Percentiles rank a stretch among this genome's conserved stretches.
Conservation (phyloP, 2,113 vertebrate species). For the Anolis sagrei region DNA sequence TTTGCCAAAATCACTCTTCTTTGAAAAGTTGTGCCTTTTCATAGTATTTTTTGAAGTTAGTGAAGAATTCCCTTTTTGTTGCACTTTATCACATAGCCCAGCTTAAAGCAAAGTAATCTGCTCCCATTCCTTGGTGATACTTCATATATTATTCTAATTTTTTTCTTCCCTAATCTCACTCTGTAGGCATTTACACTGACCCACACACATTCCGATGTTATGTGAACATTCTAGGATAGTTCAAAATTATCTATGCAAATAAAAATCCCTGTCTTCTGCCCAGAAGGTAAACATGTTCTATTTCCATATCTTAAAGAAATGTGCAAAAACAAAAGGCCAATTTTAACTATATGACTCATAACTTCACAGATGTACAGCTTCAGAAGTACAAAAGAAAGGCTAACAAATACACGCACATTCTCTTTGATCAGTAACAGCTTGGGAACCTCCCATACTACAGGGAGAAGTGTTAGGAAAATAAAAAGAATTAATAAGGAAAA, state of each 20-base stretch:
- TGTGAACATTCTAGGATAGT: not conserved
- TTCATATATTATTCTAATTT: constrained; percentile 6
- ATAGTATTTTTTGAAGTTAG: constrained; percentile 17
- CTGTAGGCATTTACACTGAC: not conserved
- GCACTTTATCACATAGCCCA: not conserved
- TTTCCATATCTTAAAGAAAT: constrained; percentile 26
- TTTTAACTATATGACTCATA: constrained; percentile 46
- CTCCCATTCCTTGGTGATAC: not conserved
- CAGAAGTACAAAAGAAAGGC: not conserved
- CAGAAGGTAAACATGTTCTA: constrained; percentile 24
- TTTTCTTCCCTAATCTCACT: not conserved
- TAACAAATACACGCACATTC: constrained; percentile 38
- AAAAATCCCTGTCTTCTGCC: not conserved
- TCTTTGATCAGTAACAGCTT: constrained; percentile 42
- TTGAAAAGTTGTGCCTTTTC: constrained; percentile 21
- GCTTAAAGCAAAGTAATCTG: constrained; percentile 14
- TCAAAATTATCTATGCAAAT: constrained; percentile 39
- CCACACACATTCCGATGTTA: not conserved
- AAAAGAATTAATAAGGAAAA: constrained; percentile 12
- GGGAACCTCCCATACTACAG: constrained; percentile 38
- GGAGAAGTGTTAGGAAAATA: constrained; percentile 6
- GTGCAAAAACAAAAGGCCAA: constrained; percentile 23
- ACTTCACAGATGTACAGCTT: constrained; percentile 28
- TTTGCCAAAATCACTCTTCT: constrained; percentile 23
- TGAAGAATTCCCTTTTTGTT: not conserved